Conservation (phyloP, 2,797 vertebrate genomes). For the Meda fulgida region DNA sequence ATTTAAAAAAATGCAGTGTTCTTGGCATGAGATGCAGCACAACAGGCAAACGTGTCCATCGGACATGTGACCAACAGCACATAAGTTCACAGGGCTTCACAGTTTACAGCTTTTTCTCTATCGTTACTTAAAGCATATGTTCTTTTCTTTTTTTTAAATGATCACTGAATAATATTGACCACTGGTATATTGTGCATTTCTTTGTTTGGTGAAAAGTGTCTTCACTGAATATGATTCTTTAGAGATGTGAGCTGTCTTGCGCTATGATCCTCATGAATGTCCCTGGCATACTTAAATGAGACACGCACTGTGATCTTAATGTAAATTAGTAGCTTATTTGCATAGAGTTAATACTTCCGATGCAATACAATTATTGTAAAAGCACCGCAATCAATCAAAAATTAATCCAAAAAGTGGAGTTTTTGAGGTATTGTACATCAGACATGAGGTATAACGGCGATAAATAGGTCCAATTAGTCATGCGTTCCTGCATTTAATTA, state of each 20-base stretch:
- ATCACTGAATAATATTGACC: not conserved
- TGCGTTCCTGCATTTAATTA: conserved; percentile 22
- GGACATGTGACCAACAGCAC: too few species aligned
- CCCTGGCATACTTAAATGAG: not conserved
- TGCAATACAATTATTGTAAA: conserved; percentile 31
- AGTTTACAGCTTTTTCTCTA: too few species aligned
- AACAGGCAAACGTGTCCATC: too few species aligned
- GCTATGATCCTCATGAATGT: not conserved
- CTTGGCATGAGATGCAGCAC: not conserved
- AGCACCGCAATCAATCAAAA: conserved; percentile 46
- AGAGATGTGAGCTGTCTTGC: not conserved
- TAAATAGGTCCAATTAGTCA: conserved; percentile 31
- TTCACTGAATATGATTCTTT: not conserved
- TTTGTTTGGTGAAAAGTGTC: not conserved
- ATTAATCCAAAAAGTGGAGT: conserved; percentile 39
- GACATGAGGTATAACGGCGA: conserved; percentile 22
- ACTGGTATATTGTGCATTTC: not conserved
- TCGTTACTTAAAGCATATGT: too few species aligned
- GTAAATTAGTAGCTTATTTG: conserved; percentile 19
- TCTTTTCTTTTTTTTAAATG: not conserved
- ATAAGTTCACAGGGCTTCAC: too few species aligned
- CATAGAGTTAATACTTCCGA: conserved; percentile 20
- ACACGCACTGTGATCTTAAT: not conserved
- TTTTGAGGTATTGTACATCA: conserved; percentile 12
- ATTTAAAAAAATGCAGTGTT: not conserved